A percentile compares a stretch with the other conserved stretches of the same genome.
Conservation (phyloP, 2,113 vertebrate genomes). For the Erythrocercus mccallii region DNA sequence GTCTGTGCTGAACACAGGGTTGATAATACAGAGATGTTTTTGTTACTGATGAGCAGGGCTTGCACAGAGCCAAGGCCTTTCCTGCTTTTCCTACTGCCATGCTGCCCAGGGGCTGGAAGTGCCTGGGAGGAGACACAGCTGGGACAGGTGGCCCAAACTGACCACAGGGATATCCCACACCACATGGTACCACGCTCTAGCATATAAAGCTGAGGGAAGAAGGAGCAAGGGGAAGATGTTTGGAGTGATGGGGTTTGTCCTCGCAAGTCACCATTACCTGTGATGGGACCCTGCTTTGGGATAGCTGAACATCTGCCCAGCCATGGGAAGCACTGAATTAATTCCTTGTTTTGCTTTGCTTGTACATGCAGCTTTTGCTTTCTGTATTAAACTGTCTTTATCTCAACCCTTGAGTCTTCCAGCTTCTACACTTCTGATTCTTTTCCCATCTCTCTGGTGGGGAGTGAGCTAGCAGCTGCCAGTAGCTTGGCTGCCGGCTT, state of each 20-base stretch:
- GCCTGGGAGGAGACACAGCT: background rate
- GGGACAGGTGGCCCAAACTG: background rate
- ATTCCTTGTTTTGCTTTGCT: background rate
- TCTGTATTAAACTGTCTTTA: background rate
- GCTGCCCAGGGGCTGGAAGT: fast-evolving
- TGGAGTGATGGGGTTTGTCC: background rate
- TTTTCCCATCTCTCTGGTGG: background rate
- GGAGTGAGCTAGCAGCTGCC: background rate
- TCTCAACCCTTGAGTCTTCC: background rate
- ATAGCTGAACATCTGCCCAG: background rate
- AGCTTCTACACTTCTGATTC: background rate
- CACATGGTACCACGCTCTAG: background rate
- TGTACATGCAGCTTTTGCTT: background rate
- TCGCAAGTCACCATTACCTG: fast-evolving
- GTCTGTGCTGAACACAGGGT: fast-evolving
- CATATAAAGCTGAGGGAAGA: fast-evolving
- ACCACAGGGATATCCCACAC: background rate
- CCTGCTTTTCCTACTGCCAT: fast-evolving
- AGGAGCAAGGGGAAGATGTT: background rate
- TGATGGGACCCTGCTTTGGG: no score
- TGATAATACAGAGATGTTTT: background rate
- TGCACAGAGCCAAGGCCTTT: background rate
- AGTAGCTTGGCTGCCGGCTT: background rate
- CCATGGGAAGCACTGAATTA: background rate
- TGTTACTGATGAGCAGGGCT: background rate